Evolutionary conservation across 2,797 vertebrate genomes (phyloP).

Genomic region (Coccyzus lansbergi): DNA sequence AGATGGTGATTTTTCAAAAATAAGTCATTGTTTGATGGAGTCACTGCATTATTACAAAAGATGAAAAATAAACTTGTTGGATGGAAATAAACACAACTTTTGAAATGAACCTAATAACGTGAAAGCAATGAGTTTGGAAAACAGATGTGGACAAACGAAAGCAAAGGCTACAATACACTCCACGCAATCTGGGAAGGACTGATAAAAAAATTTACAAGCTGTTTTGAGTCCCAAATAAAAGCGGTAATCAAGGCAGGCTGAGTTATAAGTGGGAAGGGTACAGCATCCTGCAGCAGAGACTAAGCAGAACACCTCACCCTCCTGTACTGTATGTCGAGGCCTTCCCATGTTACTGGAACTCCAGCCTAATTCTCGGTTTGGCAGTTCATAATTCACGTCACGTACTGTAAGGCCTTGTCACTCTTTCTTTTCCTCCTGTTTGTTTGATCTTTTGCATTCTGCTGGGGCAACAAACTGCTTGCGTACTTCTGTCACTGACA

Average conservation of each 20-base stretch:
- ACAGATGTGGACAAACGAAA: slow-evolving; percentile 79
- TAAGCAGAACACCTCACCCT: slow-evolving; percentile 76
- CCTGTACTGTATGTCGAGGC: slow-evolving; percentile 23
- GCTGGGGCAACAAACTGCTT: not conserved
- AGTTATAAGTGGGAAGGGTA: slow-evolving; percentile 70
- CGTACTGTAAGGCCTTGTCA: slow-evolving; percentile 18
- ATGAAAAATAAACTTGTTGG: slow-evolving; percentile 30
- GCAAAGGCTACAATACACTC: slow-evolving; percentile 62
- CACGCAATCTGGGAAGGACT: slow-evolving; percentile 75
- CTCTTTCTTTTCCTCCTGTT: slow-evolving; percentile 27
- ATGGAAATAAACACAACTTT: slow-evolving; percentile 67
- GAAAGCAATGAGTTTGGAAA: slow-evolving; percentile 82
- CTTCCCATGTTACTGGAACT: slow-evolving; percentile 35
- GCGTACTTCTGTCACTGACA: slow-evolving; percentile 51
- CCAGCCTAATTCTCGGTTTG: slow-evolving; percentile 36
- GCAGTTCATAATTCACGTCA: slow-evolving; percentile 67
- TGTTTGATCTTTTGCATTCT: slow-evolving; percentile 48
- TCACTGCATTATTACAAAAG: slow-evolving; percentile 37
- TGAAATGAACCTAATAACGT: slow-evolving; percentile 74
- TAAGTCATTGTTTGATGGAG: not conserved
- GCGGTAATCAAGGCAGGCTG: slow-evolving; percentile 78
- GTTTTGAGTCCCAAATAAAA: slow-evolving; percentile 80
- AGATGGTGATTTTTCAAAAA: not conserved
- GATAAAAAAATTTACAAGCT: slow-evolving; percentile 85
- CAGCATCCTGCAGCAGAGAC: slow-evolving; percentile 76